Base-by-base conservation (phyloP, 2,113 vertebrate species). In the Setophaga petechia region DNA sequence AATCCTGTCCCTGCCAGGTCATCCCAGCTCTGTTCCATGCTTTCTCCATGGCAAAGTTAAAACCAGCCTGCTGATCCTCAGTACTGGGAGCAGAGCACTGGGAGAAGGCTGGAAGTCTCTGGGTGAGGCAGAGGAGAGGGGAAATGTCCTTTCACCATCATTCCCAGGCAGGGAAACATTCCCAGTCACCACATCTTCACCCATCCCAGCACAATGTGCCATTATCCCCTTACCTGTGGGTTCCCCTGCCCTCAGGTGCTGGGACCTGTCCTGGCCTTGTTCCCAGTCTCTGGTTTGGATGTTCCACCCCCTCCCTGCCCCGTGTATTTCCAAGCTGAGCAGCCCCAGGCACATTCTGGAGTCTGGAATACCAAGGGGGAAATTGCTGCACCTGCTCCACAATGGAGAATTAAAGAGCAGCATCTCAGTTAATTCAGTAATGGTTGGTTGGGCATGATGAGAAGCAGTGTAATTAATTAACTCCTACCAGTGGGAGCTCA, bases 191-290 rank as follows among this genome's bases (percentile, higher is more conserved):
- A 5, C 84, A 78, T 74, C 83, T 21, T n/a, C 77, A 47, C 72
- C 17, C 28, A 10, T 63, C 12, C 43, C n/a, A 1, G 52, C 59
- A 10, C 5, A 0, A 0, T 15, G 62, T 23, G 11, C 83, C 21
- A 1, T 65, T 22, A 4, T 15, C 28, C 77, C 65, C 41, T 6
- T 14, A 0, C 7, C 51, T 27, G 24, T 14, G 58, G 88, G 62
- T 61, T 16, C 54, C 80, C 62, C 63, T 78, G 47, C 63, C 76
- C 67, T 18, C 24, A 55, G 73, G 35, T 46, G 22, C 5, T 71
- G 65, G 88, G 85, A 75, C 41, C 90, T 87, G 79, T 84, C 84
- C 73, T 25, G 69, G 16, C 80, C 13, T n/a, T 35, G 1, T 12
- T 39, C 90, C 47, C 73, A 33, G 87, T 41, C 94, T 86, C 61